Evolutionary conservation across 1,140 invertebrate genomes (phyloP).

Genomic region (Drosophila elegans): DNA sequence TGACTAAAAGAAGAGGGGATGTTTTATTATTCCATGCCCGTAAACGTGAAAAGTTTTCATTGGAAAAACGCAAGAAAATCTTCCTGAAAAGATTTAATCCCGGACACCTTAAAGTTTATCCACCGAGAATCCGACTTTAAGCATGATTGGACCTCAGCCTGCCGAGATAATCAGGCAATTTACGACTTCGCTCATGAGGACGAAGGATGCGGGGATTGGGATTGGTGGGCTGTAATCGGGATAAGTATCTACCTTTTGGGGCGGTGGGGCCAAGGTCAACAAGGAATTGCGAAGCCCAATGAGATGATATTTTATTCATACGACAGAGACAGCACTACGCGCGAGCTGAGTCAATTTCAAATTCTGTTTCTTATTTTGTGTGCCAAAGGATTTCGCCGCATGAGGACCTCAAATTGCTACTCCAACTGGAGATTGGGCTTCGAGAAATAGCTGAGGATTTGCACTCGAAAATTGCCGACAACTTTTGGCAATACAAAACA

Average conservation of each 20-base stretch:
- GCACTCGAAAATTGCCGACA: conserved; percentile 22
- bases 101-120: conserved; percentile 28
- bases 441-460: conserved; percentile 7
- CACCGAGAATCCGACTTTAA: conserved; percentile 3
- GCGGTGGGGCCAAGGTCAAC: conserved; percentile 68
- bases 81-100: conserved; percentile 23
- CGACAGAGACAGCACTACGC: conserved; percentile 3
- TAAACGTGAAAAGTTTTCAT: conserved; percentile 19
- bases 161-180: conserved; percentile 67
- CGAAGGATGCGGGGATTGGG: background rate
- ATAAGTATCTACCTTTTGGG: conserved; percentile 40
- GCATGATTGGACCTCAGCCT: conserved; percentile 12
- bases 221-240: conserved; percentile 60
- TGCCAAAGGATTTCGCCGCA: conserved; percentile 26
- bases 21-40: conserved; percentile 6
- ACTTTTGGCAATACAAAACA: conserved; percentile 66
- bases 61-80: background rate
- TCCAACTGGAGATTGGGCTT: conserved; percentile 3
- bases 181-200: conserved; percentile 34
- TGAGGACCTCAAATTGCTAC: conserved; percentile 28
- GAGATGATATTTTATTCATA: conserved; percentile 72
- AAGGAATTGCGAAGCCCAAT: conserved; percentile 56
- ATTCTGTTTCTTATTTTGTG: conserved; percentile 54
- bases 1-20: background rate
- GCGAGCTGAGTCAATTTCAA: conserved; percentile 29